These are phyloP conservation scores for Eretmocerus hayati DNA, from an alignment of 2,888 invertebrate species.

Conservation along the genomic window DNA sequence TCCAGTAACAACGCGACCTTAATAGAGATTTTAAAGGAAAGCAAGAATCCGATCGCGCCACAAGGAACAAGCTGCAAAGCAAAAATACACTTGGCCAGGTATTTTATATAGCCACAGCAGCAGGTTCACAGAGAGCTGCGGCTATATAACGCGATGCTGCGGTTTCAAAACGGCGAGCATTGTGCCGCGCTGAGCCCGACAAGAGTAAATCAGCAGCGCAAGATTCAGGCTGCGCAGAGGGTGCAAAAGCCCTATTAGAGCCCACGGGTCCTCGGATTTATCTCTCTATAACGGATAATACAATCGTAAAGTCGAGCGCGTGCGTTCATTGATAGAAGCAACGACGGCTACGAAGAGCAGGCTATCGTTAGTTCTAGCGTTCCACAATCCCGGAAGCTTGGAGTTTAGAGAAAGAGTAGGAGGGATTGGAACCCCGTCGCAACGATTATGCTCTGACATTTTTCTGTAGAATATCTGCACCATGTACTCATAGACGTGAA, in stretches of 20 bases:
- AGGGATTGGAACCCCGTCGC: too few species aligned
- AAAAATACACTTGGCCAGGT: too few species aligned
- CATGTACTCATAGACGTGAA: too few species aligned
- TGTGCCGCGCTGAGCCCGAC: conserved; percentile 6
- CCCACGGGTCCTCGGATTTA: conserved; percentile 28
- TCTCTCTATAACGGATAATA: conserved; percentile 33
- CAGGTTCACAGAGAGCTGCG: too few species aligned
- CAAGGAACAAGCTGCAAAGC: too few species aligned
- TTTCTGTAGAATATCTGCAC: too few species aligned
- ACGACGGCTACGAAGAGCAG: conserved; percentile 17
- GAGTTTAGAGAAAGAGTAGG: too few species aligned
- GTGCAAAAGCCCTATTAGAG: conserved; percentile 30
- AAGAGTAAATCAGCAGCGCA: conserved; percentile 18
- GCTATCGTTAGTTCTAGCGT: conserved; percentile 27
- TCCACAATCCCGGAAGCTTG: conserved; percentile 32
- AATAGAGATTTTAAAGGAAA: conserved; percentile 16
- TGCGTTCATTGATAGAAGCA: conserved; percentile 28
- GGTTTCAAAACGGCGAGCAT: conserved; percentile 1
- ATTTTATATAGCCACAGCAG: too few species aligned
- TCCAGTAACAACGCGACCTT: neutral
- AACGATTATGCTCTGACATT: too few species aligned
- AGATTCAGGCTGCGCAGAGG: conserved; percentile 3
- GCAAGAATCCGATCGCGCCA: neutral
- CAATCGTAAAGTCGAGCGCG: conserved; percentile 30
- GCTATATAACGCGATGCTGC: too few species aligned